phyloP scores from a whole-genome alignment of 1,140 invertebrate species.

The Ostrea denselamellosa region DNA sequence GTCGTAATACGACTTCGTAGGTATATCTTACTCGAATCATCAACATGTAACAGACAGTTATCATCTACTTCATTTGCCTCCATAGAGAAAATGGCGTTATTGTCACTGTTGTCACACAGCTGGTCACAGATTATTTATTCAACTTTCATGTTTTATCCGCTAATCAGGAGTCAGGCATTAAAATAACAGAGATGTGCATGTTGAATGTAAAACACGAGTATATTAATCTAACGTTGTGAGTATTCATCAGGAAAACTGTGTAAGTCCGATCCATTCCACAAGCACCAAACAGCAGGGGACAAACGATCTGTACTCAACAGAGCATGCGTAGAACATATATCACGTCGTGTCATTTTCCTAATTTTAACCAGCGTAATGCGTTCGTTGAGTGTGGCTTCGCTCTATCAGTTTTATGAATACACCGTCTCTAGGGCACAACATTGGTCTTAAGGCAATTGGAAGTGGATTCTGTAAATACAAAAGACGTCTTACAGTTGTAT shows the following conservation, averaged over 20 bases:
- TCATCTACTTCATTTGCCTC: neutral
- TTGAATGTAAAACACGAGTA: slow-evolving; percentile 1
- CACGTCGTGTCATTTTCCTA: neutral
- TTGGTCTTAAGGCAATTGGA: slow-evolving; percentile 55
- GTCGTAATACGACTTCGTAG: neutral
- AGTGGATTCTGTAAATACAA: slow-evolving; percentile 50
- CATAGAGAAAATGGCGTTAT: neutral
- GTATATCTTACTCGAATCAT: neutral
- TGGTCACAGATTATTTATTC: neutral
- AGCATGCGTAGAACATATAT: neutral
- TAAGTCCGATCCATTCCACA: neutral
- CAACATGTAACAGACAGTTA: neutral
- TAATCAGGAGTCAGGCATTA: neutral
- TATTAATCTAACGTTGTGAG: neutral
- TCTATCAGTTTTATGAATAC: slow-evolving; percentile 44
- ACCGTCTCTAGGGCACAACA: slow-evolving; percentile 56
- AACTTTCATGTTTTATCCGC: neutral
- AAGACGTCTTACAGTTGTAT: neutral
- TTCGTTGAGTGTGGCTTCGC: neutral
- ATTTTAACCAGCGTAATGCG: neutral
- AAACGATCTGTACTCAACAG: neutral
- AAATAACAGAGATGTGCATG: neutral
- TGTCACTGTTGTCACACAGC: neutral
- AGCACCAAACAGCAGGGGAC: neutral
- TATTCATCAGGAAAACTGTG: slow-evolving; percentile 9